phyloP scores from a whole-genome alignment of 2,888 invertebrate genomes.

The Drosophila melanosoma region DNA sequence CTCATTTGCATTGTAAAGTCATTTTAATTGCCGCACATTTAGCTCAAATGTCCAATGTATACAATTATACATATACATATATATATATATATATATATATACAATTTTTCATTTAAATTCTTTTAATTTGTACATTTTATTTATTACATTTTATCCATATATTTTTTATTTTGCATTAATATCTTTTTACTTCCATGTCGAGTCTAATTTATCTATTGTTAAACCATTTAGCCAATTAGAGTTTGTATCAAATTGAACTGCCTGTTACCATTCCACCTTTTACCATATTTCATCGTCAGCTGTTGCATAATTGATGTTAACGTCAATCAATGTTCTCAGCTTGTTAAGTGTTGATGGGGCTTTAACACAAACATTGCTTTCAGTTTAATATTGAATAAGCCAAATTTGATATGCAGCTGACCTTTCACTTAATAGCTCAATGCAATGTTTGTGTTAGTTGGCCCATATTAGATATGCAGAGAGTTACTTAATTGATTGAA shows the following conservation, averaged over 20 bases:
- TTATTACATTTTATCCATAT: neutral
- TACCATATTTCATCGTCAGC: neutral
- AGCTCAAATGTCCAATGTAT: neutral
- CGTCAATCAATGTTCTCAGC: slow-evolving; percentile 12
- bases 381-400: slow-evolving; percentile 15
- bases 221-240: neutral
- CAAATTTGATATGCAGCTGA: neutral
- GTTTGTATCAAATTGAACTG: neutral
- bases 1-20: neutral
- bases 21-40: neutral
- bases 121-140: neutral
- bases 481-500: slow-evolving; percentile 1
- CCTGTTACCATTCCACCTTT: neutral
- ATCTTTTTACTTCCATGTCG: neutral
- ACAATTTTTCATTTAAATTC: neutral
- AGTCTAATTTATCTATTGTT: neutral
- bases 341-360: slow-evolving; percentile 22
- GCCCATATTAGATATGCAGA: neutral
- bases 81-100: no score
- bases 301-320: slow-evolving; percentile 22
- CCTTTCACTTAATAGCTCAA: neutral
- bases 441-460: neutral
- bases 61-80: neutral
- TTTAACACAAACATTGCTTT: neutral
- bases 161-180: no score